These are phyloP conservation scores for Poicephalus meyeri DNA, from an alignment of 2,113 vertebrate species.

Conservation along the genomic window DNA sequence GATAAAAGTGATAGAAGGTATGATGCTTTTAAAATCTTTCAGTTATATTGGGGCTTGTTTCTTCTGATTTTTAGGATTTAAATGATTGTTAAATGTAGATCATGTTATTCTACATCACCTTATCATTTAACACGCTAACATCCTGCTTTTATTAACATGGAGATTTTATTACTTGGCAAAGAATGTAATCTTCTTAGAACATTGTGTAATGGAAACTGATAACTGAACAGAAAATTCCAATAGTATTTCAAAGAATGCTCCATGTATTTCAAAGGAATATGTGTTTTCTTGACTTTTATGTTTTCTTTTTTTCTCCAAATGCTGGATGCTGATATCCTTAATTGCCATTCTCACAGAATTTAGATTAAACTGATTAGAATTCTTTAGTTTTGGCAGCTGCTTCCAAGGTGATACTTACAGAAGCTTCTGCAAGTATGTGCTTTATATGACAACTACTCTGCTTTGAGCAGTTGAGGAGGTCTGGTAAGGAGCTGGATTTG, in stretches of 20 bases:
- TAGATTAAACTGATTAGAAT: neutral
- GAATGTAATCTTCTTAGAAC: neutral
- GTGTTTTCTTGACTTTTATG: neutral
- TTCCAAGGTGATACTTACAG: neutral
- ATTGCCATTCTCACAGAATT: neutral
- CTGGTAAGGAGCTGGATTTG: neutral
- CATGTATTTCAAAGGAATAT: neutral
- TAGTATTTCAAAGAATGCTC: neutral
- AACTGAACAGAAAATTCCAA: neutral
- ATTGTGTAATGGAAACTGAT: neutral
- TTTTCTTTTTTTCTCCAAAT: neutral
- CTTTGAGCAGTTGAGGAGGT: neutral
- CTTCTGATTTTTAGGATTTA: neutral
- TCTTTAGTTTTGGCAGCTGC: neutral
- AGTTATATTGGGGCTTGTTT: neutral
- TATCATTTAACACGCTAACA: neutral
- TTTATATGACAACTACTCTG: neutral
- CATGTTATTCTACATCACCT: neutral
- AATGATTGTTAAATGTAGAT: neutral
- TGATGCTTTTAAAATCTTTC: conserved; percentile 15
- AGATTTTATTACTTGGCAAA: neutral
- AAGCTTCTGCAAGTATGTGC: neutral
- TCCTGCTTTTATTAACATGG: neutral
- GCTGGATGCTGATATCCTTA: neutral
- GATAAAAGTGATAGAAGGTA: conserved; percentile 89